Conservation (phyloP, 2,888 invertebrate genomes). For the Xylota segnis region DNA sequence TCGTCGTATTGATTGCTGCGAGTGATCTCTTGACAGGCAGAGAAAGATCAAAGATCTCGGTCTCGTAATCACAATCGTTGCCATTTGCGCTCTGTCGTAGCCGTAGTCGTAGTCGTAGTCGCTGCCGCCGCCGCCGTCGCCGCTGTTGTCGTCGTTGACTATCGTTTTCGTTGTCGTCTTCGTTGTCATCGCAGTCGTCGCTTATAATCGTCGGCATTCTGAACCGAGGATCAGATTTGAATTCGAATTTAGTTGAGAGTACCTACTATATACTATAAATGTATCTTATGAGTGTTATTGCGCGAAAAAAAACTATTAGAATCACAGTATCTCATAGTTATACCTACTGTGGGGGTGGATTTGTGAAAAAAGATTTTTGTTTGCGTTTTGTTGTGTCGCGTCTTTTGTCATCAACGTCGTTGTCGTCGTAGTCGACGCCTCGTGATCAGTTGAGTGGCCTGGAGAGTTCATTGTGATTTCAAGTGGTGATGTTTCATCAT, state of each 20-base stretch:
- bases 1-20: slow-evolving; percentile 49
- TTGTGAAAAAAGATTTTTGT: slow-evolving; percentile 31
- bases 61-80: slow-evolving; percentile 79
- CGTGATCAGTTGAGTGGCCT: slow-evolving; percentile 62
- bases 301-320: not conserved
- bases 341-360: slow-evolving; percentile 42
- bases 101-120: slow-evolving; percentile 24
- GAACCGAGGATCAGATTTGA: slow-evolving; percentile 54
- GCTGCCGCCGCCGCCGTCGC: slow-evolving; percentile 18
- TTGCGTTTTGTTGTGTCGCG: slow-evolving; percentile 26
- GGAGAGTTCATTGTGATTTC: slow-evolving; percentile 59
- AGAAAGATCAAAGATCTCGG: slow-evolving; percentile 82
- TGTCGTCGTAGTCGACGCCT: no score
- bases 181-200: slow-evolving; percentile 8
- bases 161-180: slow-evolving; percentile 34
- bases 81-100: slow-evolving; percentile 52
- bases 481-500: slow-evolving; percentile 21
- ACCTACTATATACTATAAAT: not conserved
- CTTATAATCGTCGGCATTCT: slow-evolving; percentile 45
- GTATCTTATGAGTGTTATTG: not conserved
- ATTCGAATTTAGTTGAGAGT: slow-evolving; percentile 14
- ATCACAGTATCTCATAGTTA: not conserved
- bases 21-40: slow-evolving; percentile 81
- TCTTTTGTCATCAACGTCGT: no score
- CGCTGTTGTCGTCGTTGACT: slow-evolving; percentile 30